Conservation (phyloP, 2,113 vertebrate genomes). For the Catharus minimus region DNA sequence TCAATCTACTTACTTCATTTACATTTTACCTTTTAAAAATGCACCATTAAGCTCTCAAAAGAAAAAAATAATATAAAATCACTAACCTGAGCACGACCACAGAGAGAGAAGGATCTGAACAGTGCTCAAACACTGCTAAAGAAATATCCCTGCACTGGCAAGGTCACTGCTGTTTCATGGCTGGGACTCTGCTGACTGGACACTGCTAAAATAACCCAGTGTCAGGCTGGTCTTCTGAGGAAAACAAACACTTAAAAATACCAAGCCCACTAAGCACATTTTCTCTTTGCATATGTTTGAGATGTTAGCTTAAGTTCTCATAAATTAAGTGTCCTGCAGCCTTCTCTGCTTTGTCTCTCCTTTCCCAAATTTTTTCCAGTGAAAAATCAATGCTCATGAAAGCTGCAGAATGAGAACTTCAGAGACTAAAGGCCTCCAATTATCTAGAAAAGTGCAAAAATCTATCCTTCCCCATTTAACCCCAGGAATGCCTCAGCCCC, state of each 20-base stretch:
- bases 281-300: neutral
- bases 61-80: neutral
- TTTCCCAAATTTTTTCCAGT: neutral
- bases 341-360: neutral
- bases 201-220: neutral
- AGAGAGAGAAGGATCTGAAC: neutral
- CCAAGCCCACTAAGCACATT: neutral
- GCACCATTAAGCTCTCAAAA: neutral
- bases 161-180: neutral
- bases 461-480: neutral
- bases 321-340: neutral
- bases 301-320: neutral
- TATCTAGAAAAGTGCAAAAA: neutral
- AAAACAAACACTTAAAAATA: neutral
- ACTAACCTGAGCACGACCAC: neutral
- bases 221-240: neutral
- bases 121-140: neutral
- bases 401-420: neutral
- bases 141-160: neutral
- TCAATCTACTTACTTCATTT: neutral
- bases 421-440: neutral
- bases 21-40: neutral
- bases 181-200: neutral
- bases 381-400: conserved; percentile 8
- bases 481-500: neutral